These are phyloP conservation scores for Nasua narica DNA, from an alignment of 2,797 vertebrate genomes.

Conservation along the genomic window DNA sequence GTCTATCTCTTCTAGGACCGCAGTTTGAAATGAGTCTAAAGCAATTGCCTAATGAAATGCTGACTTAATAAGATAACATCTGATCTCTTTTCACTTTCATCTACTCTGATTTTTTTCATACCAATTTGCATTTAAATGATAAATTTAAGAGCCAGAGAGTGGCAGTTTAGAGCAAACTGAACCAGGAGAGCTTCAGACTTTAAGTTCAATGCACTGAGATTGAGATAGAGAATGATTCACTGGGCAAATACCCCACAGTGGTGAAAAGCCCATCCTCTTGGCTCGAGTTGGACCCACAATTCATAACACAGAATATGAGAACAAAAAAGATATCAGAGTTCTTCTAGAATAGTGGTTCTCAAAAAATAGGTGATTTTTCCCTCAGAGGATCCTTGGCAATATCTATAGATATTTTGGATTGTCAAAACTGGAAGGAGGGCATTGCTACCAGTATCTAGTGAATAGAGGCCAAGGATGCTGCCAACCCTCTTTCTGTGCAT, in stretches of 20 bases:
- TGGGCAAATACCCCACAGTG: background rate
- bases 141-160: slow-evolving; percentile 27
- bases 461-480: background rate
- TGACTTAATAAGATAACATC: slow-evolving; percentile 45
- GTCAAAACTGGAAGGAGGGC: background rate
- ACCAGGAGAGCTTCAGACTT: background rate
- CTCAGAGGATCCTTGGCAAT: background rate
- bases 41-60: slow-evolving; percentile 30
- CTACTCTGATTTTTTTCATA: slow-evolving; percentile 42
- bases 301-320: background rate
- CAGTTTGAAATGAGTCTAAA: slow-evolving; percentile 45
- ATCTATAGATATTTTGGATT: background rate
- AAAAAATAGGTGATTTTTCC: background rate
- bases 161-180: background rate
- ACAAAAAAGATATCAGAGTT: background rate
- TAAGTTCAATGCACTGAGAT: background rate
- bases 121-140: slow-evolving; percentile 63
- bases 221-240: background rate
- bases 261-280: background rate
- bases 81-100: slow-evolving; percentile 32
- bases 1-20: background rate
- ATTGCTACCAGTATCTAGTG: background rate
- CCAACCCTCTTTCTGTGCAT: background rate
- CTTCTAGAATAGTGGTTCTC: background rate
- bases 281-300: background rate